phyloP scores from a whole-genome alignment of 1,140 invertebrate species.

The Frieseomelitta varia region DNA sequence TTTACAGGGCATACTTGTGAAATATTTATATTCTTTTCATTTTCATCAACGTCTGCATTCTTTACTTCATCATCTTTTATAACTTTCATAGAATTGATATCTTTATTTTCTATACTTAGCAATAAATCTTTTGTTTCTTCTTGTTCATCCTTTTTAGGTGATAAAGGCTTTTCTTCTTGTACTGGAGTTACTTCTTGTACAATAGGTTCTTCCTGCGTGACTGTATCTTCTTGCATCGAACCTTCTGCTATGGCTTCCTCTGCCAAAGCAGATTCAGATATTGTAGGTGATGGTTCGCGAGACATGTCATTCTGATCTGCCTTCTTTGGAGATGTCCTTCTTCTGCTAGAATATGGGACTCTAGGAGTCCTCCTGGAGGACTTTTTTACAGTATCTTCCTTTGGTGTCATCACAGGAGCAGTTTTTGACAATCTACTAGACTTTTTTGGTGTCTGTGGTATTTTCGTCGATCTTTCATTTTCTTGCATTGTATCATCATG shows the following conservation, averaged over 20 bases:
- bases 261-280: conserved; percentile 53
- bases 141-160: conserved; percentile 53
- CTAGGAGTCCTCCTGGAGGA: conserved; percentile 40
- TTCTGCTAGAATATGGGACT: conserved; percentile 54
- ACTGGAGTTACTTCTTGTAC: not conserved
- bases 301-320: conserved; percentile 58
- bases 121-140: conserved; percentile 34
- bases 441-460: conserved; percentile 72
- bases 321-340: conserved; percentile 67
- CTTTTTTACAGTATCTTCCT: conserved; percentile 69
- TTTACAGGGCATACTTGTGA: conserved; percentile 25
- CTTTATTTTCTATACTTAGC: not conserved
- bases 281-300: conserved; percentile 50
- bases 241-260: conserved; percentile 11
- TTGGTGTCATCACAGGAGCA: conserved; percentile 64
- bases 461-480: conserved; percentile 60
- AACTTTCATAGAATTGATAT: conserved; percentile 4
- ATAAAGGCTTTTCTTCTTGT: conserved; percentile 35
- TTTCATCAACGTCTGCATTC: conserved; percentile 4
- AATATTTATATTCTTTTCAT: not conserved
- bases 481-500: conserved; percentile 52
- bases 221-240: not conserved
- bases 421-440: conserved; percentile 74
- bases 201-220: conserved; percentile 9
- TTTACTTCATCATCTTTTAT: conserved; percentile 45